Percentiles rank a stretch among this genome's conserved stretches.
Conservation (phyloP, 1,140 invertebrate genomes). For the Ceratoteleas bidentatus region DNA sequence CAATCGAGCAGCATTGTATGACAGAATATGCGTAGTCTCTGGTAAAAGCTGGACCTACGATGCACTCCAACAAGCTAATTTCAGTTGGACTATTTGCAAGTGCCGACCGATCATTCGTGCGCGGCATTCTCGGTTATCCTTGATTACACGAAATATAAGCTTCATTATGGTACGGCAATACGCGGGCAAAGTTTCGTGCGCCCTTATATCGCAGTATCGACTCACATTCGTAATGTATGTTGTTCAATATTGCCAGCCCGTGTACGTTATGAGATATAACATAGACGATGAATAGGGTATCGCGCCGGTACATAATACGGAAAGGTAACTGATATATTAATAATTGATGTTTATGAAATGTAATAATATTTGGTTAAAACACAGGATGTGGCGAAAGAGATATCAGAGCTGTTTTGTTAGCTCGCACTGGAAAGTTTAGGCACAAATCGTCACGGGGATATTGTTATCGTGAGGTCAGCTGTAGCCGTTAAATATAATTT, state of each 20-base stretch:
- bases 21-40: no score
- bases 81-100: no score
- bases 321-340: conserved; percentile 50
- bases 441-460: conserved; percentile 16
- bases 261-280: conserved; percentile 31
- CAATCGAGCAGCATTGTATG: conserved; percentile 18
- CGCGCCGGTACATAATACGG: conserved; percentile 29
- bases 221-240: conserved; percentile 46
- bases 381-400: no score
- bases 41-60: no score
- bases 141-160: conserved; percentile 30
- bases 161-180: conserved; percentile 33
- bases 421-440: conserved; percentile 7
- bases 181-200: conserved; percentile 10
- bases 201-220: conserved; percentile 40
- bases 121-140: conserved; percentile 32
- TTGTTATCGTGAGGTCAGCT: conserved; percentile 15
- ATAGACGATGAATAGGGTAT: conserved; percentile 26
- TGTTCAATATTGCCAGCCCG: conserved; percentile 46
- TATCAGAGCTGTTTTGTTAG: conserved; percentile 29
- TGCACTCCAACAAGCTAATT: no score
- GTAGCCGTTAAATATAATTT: conserved; percentile 44
- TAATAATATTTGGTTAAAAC: no score
- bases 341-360: no score
- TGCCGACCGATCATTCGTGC: no score